Conservation (phyloP, 2,797 vertebrate species). For the Artibeus jamaicensis region DNA sequence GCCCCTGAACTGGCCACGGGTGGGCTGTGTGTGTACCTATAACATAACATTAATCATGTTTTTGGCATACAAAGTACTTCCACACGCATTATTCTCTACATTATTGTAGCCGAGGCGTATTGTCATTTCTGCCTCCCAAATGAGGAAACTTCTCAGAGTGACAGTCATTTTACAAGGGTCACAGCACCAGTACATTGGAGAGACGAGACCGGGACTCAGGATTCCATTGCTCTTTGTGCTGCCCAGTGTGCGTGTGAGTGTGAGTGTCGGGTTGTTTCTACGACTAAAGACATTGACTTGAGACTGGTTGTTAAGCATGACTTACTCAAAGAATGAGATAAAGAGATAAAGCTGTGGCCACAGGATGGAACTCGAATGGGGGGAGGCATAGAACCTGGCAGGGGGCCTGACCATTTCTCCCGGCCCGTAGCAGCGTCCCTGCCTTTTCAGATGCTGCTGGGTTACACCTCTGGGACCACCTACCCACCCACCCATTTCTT, state of each 20-base stretch:
- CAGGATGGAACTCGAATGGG: neutral
- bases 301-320: neutral
- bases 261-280: constrained; percentile 6
- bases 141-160: constrained; percentile 3
- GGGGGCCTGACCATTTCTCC: neutral
- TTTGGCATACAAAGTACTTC: neutral
- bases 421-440: neutral
- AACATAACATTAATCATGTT: neutral
- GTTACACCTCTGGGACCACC: neutral
- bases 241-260: neutral
- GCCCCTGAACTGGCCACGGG: neutral
- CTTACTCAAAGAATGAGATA: neutral
- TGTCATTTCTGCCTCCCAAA: constrained; percentile 30
- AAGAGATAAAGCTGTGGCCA: neutral
- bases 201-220: neutral
- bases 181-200: neutral
- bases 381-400: neutral
- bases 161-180: neutral
- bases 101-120: neutral
- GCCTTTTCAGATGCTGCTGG: neutral
- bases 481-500: neutral
- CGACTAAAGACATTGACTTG: constrained; percentile 1
- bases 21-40: neutral
- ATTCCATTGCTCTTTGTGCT: neutral
- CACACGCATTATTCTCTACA: neutral